Base-by-base conservation (phyloP, 2,888 invertebrate species). In the Drosophila bunnanda region DNA sequence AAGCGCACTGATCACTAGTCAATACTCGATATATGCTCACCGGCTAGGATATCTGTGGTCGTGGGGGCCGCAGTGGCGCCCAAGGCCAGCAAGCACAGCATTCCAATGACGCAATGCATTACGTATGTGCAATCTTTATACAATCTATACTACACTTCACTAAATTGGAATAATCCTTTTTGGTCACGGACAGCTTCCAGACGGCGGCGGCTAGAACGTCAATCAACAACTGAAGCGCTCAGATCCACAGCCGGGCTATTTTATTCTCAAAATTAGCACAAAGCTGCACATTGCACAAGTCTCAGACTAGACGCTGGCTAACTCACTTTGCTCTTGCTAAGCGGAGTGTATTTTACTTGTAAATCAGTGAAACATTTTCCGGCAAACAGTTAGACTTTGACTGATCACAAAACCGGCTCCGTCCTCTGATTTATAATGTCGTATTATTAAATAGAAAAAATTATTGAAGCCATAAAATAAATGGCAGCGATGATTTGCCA, bases 401-500 rank as follows among this genome's bases (percentile, higher is more conserved):
- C 78, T 82, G 76, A 80, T 59, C 61, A 62, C 39, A 74, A 78
- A 84, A 88, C 88, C 85, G 78, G 88, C 78, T 80, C 48, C 36
- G 55, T 56, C 52, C 61, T 25, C 69, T 68, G 72, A 67, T 69
- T 72, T 85, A 78, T 80, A 85, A 74, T 87, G 56, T 61, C 60
- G 59, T 77, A 68, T 77, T 66, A 82, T 79, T 82, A 72, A 71
- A 53, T 84, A 39, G 55, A 71, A 75, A 72, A 55, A 32, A 61
- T 28, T 50, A 75, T 68, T 57, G 69, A 56, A 52, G 56, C 44
- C 39, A 43, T 52, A 41, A 36, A 53, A 32, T 41, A 44, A 43
- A 46, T 38, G 43, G 48, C 65, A 62, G 55, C 68, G 75, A 81
- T 79, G 72, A 82, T 78, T 80, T 75, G 82, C 82, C 72, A 75